phyloP scores from a whole-genome alignment of 1,140 invertebrate genomes.

The Pseudomyrmex dendroicus region DNA sequence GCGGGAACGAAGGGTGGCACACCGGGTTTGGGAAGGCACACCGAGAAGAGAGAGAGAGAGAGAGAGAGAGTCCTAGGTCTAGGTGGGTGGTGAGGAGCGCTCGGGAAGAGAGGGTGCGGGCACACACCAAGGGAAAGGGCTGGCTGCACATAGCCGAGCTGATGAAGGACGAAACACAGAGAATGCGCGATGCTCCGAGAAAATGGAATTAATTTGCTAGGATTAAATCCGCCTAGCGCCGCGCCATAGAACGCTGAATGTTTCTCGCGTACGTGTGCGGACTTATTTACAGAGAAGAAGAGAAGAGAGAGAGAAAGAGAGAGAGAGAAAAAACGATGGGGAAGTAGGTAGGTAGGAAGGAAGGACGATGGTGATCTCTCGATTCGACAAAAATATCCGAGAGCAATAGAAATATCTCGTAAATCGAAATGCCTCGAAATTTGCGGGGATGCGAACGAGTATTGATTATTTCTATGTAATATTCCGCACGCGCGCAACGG shows the following conservation, averaged over 20 bases:
- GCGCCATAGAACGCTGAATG: conserved; percentile 78
- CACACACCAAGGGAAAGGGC: conserved; percentile 66
- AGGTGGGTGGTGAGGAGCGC: conserved; percentile 10
- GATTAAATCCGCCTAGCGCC: conserved; percentile 83
- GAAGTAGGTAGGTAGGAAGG: neutral
- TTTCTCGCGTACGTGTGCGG: conserved; percentile 79
- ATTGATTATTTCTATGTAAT: conserved; percentile 10
- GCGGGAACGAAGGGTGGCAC: no score
- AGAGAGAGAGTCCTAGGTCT: conserved; percentile 40
- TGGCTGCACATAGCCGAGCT: conserved; percentile 81
- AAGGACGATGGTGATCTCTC: conserved; percentile 4
- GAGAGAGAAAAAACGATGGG: conserved; percentile 5
- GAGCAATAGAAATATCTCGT: neutral
- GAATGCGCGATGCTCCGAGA: conserved; percentile 84
- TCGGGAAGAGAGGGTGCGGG: conserved; percentile 12
- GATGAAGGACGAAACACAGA: conserved; percentile 85
- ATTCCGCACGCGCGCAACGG: neutral
- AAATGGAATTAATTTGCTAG: conserved; percentile 85
- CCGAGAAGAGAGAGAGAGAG: neutral
- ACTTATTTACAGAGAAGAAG: conserved; percentile 68
- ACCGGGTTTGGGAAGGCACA: conserved; percentile 51
- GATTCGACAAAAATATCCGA: neutral
- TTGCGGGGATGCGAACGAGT: neutral
- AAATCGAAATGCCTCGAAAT: neutral
- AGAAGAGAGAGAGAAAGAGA: neutral